Evolutionary conservation across 2,113 vertebrate species (phyloP), one percentile per base, ranked within the genome.

Genomic region (Lepus americanus): DNA sequence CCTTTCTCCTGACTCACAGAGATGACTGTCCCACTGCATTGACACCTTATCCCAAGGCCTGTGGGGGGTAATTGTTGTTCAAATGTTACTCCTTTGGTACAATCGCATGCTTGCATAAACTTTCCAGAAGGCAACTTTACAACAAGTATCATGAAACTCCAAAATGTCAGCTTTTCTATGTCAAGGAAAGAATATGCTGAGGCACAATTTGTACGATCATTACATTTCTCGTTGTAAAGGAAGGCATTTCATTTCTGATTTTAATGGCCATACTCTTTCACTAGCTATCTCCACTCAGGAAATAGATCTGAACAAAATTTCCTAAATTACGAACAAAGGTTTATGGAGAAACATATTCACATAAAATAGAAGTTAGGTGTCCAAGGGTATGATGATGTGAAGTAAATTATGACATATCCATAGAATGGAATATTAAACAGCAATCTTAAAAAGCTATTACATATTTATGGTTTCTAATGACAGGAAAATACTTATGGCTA

Each of bases 361-460:
- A 80, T 70, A 74, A 64, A 88, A 70, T 10, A 63, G 53, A 80
- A 25, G 31, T 77, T 44, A 92, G 14, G 49, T 27, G 25, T 33
- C 73, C 87, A 67, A 76, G 89, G 59, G 19, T 73, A 76, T 33
- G 59, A 81, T 66, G 12, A 59, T 74, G 20, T 49, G 55, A 91
- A 49, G 0, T 53, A 79, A 87, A 51, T 89, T 39, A 51, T 5
- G 29, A 87, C 44, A 7, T 13, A 76, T 23, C 59, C 20, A 53
- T 14, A 85, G 67, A 84, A 90, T 17, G 13, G 78, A 94, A 59
- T 85, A 69, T 92, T 74, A 74, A 90, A 66, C 7, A 73, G 33
- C 69, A 77, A 90, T 66, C 76, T 89, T 80, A 23, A 89, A 97
- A 96, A 92, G n/a, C 53, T 73, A 9, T 89, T 91, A 36, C 70